Evolutionary conservation across 2,797 vertebrate genomes (phyloP).

Genomic region (Sylvia borin): DNA sequence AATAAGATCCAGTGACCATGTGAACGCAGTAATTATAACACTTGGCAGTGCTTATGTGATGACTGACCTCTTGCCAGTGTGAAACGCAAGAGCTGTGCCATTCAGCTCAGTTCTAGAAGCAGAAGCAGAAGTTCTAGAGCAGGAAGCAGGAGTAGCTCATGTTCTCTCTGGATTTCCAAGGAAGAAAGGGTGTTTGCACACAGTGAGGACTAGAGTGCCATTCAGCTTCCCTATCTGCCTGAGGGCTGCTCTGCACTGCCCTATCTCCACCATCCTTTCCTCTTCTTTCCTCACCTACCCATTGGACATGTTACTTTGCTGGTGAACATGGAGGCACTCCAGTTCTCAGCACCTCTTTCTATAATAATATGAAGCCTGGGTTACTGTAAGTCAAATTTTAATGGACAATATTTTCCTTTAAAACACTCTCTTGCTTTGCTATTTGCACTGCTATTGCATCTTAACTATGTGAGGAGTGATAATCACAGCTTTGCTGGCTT

Average conservation of each 20-base stretch:
- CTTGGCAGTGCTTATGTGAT: not conserved
- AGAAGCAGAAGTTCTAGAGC: not conserved
- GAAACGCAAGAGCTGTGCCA: not conserved
- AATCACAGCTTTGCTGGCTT: not conserved
- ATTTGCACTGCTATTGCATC: not conserved
- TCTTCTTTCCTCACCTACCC: not conserved
- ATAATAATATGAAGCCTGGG: not conserved
- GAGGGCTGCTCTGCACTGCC: not conserved
- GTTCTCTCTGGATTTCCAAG: not conserved
- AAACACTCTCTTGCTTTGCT: not conserved
- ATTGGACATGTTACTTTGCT: not conserved
- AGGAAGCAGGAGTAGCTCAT: not conserved
- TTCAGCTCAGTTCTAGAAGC: not conserved
- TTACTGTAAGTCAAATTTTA: not conserved
- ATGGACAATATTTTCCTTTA: not conserved
- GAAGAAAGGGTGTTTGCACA: not conserved
- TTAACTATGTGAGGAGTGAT: not conserved
- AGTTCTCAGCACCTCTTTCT: not conserved
- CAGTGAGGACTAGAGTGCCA: not conserved
- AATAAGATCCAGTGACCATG: not conserved
- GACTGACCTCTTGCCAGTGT: not conserved
- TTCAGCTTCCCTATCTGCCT: not conserved
- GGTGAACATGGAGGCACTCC: not conserved
- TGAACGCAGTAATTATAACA: slow-evolving; percentile 1
- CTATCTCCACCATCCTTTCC: not conserved